Evolutionary conservation across 2,888 invertebrate species (phyloP).

Genomic region (Marronus borbonicus): DNA sequence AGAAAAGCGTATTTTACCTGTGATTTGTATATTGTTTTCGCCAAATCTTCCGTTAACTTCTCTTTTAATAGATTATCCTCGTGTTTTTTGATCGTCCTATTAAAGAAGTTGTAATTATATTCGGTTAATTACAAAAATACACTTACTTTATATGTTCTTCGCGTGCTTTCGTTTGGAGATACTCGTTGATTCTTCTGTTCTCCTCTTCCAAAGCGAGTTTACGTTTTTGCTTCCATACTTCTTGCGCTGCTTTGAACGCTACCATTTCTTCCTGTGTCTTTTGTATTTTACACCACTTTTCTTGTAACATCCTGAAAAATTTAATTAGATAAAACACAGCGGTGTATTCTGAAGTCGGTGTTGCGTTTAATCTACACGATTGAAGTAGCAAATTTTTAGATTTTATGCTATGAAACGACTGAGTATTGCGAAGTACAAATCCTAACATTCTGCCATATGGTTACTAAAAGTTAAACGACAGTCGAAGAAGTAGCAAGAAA

Average conservation of each 20-base stretch:
- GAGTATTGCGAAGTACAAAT: no score
- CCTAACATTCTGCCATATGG: no score
- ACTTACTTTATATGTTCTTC: slow-evolving; percentile 65
- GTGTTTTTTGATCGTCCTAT: slow-evolving; percentile 61
- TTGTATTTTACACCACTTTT: slow-evolving; percentile 71
- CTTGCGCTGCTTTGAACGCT: slow-evolving; percentile 72
- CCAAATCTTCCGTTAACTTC: slow-evolving; percentile 63
- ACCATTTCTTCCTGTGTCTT: slow-evolving; percentile 73
- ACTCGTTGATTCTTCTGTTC: slow-evolving; percentile 67
- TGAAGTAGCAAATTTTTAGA: no score
- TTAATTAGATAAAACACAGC: background rate
- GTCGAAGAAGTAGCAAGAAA: no score
- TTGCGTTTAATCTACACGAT: no score
- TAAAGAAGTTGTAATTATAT: no score
- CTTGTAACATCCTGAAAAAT: slow-evolving; percentile 70
- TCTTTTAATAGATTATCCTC: slow-evolving; percentile 62
- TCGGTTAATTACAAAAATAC: background rate
- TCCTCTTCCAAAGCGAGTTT: slow-evolving; percentile 69
- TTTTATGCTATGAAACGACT: no score
- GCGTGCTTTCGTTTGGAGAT: slow-evolving; percentile 67
- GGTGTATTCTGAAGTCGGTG: no score
- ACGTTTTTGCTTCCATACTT: slow-evolving; percentile 72
- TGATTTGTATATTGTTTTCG: slow-evolving; percentile 63
- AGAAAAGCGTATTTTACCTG: slow-evolving; percentile 59
- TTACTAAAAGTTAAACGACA: no score